Conservation (phyloP, 2,888 invertebrate species). For the Lutraria lutraria region DNA sequence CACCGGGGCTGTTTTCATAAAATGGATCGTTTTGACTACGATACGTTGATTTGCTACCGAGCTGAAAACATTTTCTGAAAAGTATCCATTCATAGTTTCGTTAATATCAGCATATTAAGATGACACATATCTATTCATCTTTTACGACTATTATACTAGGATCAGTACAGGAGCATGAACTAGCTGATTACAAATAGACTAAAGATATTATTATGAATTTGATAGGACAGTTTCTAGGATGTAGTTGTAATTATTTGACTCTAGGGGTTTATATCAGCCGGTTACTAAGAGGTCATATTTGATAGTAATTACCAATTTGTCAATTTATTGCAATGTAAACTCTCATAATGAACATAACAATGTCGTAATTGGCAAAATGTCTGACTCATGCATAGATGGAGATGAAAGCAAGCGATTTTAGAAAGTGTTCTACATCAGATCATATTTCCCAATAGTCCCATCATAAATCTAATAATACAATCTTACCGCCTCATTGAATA, state of each 20-base stretch:
- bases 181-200: too few relatives aligned
- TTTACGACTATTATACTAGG: background rate
- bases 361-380: too few relatives aligned
- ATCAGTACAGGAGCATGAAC: background rate
- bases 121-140: background rate
- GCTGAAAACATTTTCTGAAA: too few relatives aligned
- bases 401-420: background rate
- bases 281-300: too few relatives aligned
- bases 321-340: too few relatives aligned
- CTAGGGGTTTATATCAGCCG: too few relatives aligned
- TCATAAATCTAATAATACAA: too few relatives aligned
- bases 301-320: too few relatives aligned
- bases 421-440: background rate
- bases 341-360: too few relatives aligned
- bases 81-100: background rate
- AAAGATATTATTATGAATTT: too few relatives aligned
- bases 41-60: too few relatives aligned
- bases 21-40: constrained; percentile 3
- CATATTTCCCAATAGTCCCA: too few relatives aligned
- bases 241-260: background rate
- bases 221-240: background rate
- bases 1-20: background rate
- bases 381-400: background rate
- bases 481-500: background rate
- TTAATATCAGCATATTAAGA: background rate